These are phyloP conservation scores for Unio pictorum DNA, from an alignment of 2,888 invertebrate species.

Conservation along the genomic window DNA sequence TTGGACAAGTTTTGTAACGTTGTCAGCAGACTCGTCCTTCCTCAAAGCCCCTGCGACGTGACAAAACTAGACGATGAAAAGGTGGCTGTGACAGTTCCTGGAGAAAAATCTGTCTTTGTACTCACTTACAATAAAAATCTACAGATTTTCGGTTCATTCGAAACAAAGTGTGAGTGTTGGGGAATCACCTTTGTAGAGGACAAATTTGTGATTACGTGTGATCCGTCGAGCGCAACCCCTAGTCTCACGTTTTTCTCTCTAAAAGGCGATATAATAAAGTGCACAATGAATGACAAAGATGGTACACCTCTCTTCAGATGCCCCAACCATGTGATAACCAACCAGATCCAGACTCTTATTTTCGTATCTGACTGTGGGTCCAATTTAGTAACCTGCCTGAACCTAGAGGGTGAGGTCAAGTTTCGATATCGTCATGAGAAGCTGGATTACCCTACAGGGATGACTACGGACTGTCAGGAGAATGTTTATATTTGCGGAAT, in stretches of 20 bases:
- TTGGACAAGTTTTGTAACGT: slow-evolving; percentile 26
- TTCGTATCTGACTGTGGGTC: slow-evolving; percentile 22
- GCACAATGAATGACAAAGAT: slow-evolving; percentile 24
- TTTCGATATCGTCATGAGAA: slow-evolving; percentile 28
- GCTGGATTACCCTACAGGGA: slow-evolving; percentile 20
- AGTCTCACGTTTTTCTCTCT: slow-evolving; percentile 22
- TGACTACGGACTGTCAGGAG: slow-evolving; percentile 25
- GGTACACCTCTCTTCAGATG: slow-evolving; percentile 19
- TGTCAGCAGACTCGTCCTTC: slow-evolving; percentile 13
- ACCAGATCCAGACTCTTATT: slow-evolving; percentile 12
- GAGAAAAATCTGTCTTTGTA: slow-evolving; percentile 21
- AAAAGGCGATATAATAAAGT: slow-evolving; percentile 17
- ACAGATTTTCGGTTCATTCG: slow-evolving; percentile 15
- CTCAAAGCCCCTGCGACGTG: slow-evolving; percentile 34
- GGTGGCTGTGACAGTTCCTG: slow-evolving; percentile 27
- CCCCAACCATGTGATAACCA: slow-evolving; percentile 28
- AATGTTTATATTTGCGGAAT: slow-evolving; percentile 32
- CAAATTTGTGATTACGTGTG: slow-evolving; percentile 27
- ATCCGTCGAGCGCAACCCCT: slow-evolving; percentile 30
- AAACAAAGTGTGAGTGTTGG: slow-evolving; percentile 33
- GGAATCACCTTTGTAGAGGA: slow-evolving; percentile 21
- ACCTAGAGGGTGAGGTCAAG: slow-evolving; percentile 15
- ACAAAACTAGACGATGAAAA: slow-evolving; percentile 20
- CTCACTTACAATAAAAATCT: slow-evolving; percentile 18
- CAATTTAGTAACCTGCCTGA: slow-evolving; percentile 16